Evolutionary conservation across 30 jellyfish, hydroid and myxozoan genomes (phyloP), one percentile per base, ranked within the genome.

Genomic region (Aurelia coerulea): DNA sequence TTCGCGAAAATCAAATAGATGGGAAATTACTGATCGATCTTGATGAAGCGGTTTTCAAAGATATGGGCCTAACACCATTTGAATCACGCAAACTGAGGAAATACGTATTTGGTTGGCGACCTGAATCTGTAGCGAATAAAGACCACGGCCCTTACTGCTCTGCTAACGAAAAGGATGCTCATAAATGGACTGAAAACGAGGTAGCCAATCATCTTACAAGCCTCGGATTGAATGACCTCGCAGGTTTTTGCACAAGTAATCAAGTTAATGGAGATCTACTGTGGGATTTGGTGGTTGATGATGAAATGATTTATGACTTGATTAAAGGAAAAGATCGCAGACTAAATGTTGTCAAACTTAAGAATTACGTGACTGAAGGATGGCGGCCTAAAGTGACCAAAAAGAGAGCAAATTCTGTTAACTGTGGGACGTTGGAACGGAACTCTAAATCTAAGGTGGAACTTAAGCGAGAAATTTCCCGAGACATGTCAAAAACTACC

Each of bases 71-170:
- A 63, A 46, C 79, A 35, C 81, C 91, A 10, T 93, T 93, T 66
- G 97, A 93, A 78, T 95, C 98, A 1, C 86, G 98, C 10, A 93
- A 93, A 75, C 65, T 93, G 62, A 74, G 98, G 34, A 93, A 93
- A 81, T 93, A 81, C 68, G 96, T 83, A 1, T 93, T 93, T 65
- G 98, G 98, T 12, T 93, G 98, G 98, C 84, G 98, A 33, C 97
- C 98, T 1, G 98, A 93, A 42, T 31, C 65, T 4, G 53, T 72
- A 67, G 41, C 83, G 49, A 71, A 79, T 31, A 35, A 53, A 56
- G 41, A 52, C 23, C 73, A 77, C 23, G 54, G 70, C 33, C 84
- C 66, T 18, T 69, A 54, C 12, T 65, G 77, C 62, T 79, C 69
- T 17, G 88, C 87, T 46, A 79, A 74, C 39, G 69, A 84, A 76